Percentiles rank a stretch among this genome's conserved stretches.
phyloP scores from a whole-genome alignment of 2,113 vertebrate genomes.

The Pterophyllum scalare region DNA sequence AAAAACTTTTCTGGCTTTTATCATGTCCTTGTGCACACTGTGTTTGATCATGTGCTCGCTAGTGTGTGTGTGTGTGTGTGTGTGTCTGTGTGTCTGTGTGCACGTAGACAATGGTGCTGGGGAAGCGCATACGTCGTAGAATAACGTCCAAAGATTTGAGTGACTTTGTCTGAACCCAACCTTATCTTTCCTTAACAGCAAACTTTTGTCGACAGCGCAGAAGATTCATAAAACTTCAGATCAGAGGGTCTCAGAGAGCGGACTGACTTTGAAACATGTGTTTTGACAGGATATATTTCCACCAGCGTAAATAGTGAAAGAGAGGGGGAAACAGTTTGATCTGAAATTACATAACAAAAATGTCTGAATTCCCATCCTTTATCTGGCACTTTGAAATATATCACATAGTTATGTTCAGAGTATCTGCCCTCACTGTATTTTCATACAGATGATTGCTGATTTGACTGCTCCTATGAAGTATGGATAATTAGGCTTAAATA shows the following conservation, averaged over 20 bases:
- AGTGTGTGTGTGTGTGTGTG: too few relatives aligned
- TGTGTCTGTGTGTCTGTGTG: slow-evolving; percentile 12
- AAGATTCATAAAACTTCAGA: slow-evolving; percentile 71
- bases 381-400: slow-evolving; percentile 22
- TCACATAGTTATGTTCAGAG: background rate
- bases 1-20: slow-evolving; percentile 44
- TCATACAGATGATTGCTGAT: slow-evolving; percentile 24
- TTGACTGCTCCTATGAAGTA: slow-evolving; percentile 34
- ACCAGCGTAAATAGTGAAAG: slow-evolving; percentile 39
- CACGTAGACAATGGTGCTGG: background rate
- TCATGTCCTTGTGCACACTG: slow-evolving; percentile 25
- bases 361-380: slow-evolving; percentile 11
- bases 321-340: slow-evolving; percentile 41
- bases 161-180: slow-evolving; percentile 54
- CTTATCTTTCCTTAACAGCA: slow-evolving; percentile 70
- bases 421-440: slow-evolving; percentile 11
- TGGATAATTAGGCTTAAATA: slow-evolving; percentile 48
- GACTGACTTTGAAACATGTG: slow-evolving; percentile 72
- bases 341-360: slow-evolving; percentile 49
- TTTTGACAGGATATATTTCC: slow-evolving; percentile 70
- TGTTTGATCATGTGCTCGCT: slow-evolving; percentile 44
- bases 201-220: slow-evolving; percentile 70
- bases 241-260: slow-evolving; percentile 66
- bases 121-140: slow-evolving; percentile 20
- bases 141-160: slow-evolving; percentile 45